A percentile compares a stretch with the other conserved stretches of the same genome.
phyloP scores from a whole-genome alignment of 2,797 vertebrate species.

The Premnoplex brunnescens region DNA sequence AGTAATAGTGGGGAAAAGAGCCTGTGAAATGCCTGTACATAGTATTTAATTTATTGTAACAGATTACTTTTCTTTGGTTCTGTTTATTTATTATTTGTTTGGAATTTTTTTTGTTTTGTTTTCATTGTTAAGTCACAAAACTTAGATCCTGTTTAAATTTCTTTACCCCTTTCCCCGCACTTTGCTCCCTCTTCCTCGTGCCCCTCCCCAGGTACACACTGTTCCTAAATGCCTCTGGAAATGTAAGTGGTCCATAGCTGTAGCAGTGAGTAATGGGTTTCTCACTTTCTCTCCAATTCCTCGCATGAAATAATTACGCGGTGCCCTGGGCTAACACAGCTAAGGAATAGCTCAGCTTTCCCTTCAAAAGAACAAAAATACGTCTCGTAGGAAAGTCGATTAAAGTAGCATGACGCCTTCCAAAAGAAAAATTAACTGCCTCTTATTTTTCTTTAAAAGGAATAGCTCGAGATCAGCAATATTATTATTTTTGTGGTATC shows the following conservation, averaged over 20 bases:
- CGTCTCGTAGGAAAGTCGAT: slow-evolving; percentile 60
- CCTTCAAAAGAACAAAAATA: slow-evolving; percentile 68
- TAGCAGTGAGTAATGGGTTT: slow-evolving; percentile 65
- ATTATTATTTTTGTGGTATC: slow-evolving; percentile 75
- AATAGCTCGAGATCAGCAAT: slow-evolving; percentile 77
- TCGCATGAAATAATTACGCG: slow-evolving; percentile 70
- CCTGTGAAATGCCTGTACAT: slow-evolving; percentile 80
- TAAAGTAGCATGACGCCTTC: slow-evolving; percentile 72
- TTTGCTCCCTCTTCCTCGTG: neutral
- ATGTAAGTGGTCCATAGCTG: slow-evolving; percentile 46
- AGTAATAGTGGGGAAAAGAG: slow-evolving; percentile 74
- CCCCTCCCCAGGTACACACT: slow-evolving; percentile 41
- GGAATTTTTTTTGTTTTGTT: slow-evolving; percentile 54
- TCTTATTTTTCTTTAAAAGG: slow-evolving; percentile 69
- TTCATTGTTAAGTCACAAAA: slow-evolving; percentile 74
- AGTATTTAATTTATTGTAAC: slow-evolving; percentile 77
- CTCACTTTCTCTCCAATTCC: slow-evolving; percentile 64
- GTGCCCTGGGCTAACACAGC: slow-evolving; percentile 65
- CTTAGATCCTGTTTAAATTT: slow-evolving; percentile 72
- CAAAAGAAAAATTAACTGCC: slow-evolving; percentile 68
- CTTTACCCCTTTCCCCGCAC: neutral
- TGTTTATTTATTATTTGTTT: slow-evolving; percentile 42
- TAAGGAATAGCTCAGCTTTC: slow-evolving; percentile 58
- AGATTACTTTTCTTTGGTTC: slow-evolving; percentile 48
- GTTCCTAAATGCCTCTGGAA: slow-evolving; percentile 59